Conservation (phyloP, 2,888 invertebrate genomes). For the Campaea margaritaria region DNA sequence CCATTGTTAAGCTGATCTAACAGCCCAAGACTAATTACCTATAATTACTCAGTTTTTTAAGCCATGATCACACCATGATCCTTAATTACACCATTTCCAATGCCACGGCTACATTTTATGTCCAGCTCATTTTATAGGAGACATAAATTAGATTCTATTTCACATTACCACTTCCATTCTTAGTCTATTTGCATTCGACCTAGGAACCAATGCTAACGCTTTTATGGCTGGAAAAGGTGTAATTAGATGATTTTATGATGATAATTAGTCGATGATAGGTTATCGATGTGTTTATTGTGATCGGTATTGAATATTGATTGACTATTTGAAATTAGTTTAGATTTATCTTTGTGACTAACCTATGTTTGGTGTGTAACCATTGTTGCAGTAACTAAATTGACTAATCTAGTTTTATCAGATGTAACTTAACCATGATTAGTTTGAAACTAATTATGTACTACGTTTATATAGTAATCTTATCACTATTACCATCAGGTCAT, state of each 20-base stretch:
- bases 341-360: neutral
- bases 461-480: too few relatives aligned
- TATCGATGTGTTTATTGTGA: constrained; percentile 4
- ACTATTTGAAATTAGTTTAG: neutral
- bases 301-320: constrained; percentile 13
- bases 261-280: constrained; percentile 9
- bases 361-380: neutral
- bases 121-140: constrained; percentile 7
- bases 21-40: neutral
- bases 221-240: constrained; percentile 46
- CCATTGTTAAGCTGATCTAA: neutral
- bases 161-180: constrained; percentile 34
- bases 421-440: too few relatives aligned
- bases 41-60: constrained; percentile 10
- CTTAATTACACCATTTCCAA: constrained; percentile 55
- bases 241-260: constrained; percentile 34
- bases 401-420: too few relatives aligned
- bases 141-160: constrained; percentile 4
- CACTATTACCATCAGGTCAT: too few relatives aligned
- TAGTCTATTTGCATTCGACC: constrained; percentile 52
- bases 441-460: too few relatives aligned
- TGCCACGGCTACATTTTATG: constrained; percentile 52
- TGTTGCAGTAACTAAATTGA: too few relatives aligned
- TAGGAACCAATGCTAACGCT: constrained; percentile 50
- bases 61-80: constrained; percentile 8